Evolutionary conservation across 2,888 invertebrate species (phyloP), one percentile per base, ranked within the genome.

Genomic region (Hipparchia semele): DNA sequence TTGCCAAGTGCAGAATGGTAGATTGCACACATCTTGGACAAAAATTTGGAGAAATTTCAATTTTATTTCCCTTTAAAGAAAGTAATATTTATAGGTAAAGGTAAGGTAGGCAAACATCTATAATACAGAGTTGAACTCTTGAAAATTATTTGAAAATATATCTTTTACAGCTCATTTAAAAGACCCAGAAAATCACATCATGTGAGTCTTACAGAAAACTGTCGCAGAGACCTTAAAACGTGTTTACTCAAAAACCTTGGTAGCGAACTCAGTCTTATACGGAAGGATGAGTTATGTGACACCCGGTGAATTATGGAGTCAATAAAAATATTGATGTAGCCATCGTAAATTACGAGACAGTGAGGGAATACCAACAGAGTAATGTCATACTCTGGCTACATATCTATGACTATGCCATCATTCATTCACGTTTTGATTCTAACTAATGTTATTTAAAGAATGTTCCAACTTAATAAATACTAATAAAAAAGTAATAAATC

Each of bases 221-320:
- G 67, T 60, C 65, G 69, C 60, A 71, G 49, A 69, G 45, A 59
- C 60, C 53, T 73, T 65, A 69, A 73, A 73, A 76, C 76, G 73
- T 77, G 77, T 76, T 77, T 77, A 78, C 78, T 71, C 74, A 71
- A 74, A 73, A 76, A 72, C 72, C 75, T 75, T 74, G 70, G 49
- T 71, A 60, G 45, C 68, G 65, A 72, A 68, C 65, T 59, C 49
- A 65, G 71, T 75, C 76, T 74, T 68, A 74, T 65, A 73, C 65
- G 74, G 73, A 74, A 78, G 82, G 73, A 80, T 85, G 84, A 85
- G 80, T 85, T 85, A 84, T 85, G 82, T 82, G 85, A 83, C 83
- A 76, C 77, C 70, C 73, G 68, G 74, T 82, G 83, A 85, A 82
- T 84, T 84, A 86, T 83, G 79, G 81, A 80, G 75, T 80, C 79